A percentile compares a stretch with the other conserved stretches of the same genome.
These are phyloP conservation scores for Synanthedon andrenaeformis DNA, from an alignment of 2,888 invertebrate species.

Conservation along the genomic window DNA sequence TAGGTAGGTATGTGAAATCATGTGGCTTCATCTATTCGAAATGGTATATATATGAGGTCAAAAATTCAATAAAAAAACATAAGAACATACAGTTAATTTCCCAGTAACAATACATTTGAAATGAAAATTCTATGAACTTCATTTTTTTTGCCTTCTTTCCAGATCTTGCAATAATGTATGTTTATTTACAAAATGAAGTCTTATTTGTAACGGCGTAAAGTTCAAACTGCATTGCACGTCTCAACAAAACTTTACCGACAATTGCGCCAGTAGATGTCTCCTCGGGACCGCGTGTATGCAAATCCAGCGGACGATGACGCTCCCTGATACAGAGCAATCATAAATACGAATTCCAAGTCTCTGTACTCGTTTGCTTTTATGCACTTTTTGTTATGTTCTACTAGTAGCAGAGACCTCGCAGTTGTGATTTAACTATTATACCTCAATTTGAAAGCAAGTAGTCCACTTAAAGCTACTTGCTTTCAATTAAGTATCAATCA, in stretches of 20 bases:
- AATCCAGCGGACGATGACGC: conserved; percentile 38
- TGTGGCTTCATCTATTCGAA: too few species aligned
- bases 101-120: too few species aligned
- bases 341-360: conserved; percentile 39
- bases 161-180: too few species aligned
- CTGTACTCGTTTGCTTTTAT: conserved; percentile 18
- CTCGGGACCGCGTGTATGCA: conserved; percentile 9
- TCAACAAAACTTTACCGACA: background rate
- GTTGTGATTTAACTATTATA: background rate
- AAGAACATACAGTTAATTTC: background rate
- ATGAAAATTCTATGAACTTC: too few species aligned
- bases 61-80: background rate
- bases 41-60: background rate
- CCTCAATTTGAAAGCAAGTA: background rate
- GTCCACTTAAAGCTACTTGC: too few species aligned
- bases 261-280: background rate
- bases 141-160: too few species aligned
- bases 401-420: conserved; percentile 12
- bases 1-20: too few species aligned
- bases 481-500: too few species aligned
- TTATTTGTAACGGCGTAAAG: too few species aligned
- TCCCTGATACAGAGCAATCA: conserved; percentile 50
- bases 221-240: too few species aligned
- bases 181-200: too few species aligned
- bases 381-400: conserved; percentile 16